Percentiles rank a stretch among this genome's conserved stretches.
Conservation (phyloP, 2,888 invertebrate genomes). For the Odontocolon sp. region DNA sequence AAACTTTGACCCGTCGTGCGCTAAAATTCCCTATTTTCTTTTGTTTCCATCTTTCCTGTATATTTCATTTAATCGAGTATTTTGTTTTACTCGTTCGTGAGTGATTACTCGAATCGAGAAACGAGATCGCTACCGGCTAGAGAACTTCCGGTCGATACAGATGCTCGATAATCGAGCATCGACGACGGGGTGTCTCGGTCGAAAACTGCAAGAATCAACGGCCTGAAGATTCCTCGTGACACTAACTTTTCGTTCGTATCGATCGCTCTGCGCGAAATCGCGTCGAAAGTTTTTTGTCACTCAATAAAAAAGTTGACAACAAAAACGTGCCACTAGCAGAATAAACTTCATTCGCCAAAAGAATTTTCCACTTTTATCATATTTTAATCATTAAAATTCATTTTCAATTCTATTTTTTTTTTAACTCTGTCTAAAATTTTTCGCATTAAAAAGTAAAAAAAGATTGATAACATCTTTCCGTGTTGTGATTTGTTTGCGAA, state of each 20-base stretch:
- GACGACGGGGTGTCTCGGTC: not conserved
- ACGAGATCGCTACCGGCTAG: conserved; percentile 17
- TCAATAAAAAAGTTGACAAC: no score
- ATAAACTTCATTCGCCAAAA: no score
- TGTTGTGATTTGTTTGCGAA: not conserved
- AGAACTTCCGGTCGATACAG: conserved; percentile 35
- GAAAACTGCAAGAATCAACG: not conserved
- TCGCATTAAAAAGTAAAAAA: not conserved
- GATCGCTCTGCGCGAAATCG: no score
- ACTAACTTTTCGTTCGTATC: no score
- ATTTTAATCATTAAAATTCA: no score
- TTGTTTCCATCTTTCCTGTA: not conserved
- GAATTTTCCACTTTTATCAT: no score
- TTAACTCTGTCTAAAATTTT: no score
- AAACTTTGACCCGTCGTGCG: conserved; percentile 60
- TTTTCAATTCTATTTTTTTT: no score
- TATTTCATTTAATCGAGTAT: not conserved
- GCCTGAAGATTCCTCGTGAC: not conserved
- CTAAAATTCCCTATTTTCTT: not conserved
- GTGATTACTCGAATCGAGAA: not conserved
- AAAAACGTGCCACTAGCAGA: no score
- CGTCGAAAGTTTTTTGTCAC: no score
- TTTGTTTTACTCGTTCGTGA: not conserved
- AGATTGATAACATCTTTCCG: not conserved
- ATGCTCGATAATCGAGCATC: not conserved